A percentile compares a stretch with the other conserved stretches of the same genome.
phyloP scores from a whole-genome alignment of 2,797 vertebrate genomes.

The Oreochromis mossambicus region DNA sequence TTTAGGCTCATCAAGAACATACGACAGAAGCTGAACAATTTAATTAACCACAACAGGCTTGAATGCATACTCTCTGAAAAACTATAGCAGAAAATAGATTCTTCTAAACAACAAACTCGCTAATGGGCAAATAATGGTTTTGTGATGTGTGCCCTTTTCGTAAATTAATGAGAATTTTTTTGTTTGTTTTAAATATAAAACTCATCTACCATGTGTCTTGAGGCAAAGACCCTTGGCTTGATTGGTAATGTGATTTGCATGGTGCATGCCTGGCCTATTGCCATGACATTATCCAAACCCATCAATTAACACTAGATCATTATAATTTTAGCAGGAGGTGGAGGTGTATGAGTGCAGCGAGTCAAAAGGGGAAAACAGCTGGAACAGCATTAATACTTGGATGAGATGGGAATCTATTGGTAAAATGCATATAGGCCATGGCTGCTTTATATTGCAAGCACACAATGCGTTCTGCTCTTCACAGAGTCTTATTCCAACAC shows the following conservation, averaged over 20 bases:
- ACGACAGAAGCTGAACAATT: neutral
- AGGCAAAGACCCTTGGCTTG: conserved; percentile 32
- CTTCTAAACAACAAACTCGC: neutral
- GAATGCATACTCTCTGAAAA: neutral
- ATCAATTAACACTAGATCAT: conserved; percentile 52
- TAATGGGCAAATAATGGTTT: conserved; percentile 26
- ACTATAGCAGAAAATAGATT: conserved; percentile 7
- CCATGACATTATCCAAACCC: conserved; percentile 50
- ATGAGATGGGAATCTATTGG: neutral
- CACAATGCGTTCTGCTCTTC: neutral
- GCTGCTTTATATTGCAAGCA: neutral
- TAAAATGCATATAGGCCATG: neutral
- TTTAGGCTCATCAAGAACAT: neutral
- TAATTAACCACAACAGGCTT: neutral
- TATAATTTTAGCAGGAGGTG: conserved; percentile 16
- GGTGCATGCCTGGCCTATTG: conserved; percentile 28
- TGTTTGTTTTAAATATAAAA: conserved; percentile 36
- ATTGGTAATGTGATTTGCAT: conserved; percentile 46
- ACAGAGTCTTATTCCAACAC: neutral
- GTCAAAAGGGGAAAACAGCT: conserved; percentile 11
- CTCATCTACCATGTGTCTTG: conserved; percentile 38
- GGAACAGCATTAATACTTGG: neutral
- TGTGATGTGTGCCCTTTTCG: conserved; percentile 61
- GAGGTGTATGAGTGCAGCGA: conserved; percentile 16
- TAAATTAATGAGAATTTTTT: conserved; percentile 49